phyloP scores from a whole-genome alignment of 2,888 invertebrate genomes.

The Physocephala rufipes region DNA sequence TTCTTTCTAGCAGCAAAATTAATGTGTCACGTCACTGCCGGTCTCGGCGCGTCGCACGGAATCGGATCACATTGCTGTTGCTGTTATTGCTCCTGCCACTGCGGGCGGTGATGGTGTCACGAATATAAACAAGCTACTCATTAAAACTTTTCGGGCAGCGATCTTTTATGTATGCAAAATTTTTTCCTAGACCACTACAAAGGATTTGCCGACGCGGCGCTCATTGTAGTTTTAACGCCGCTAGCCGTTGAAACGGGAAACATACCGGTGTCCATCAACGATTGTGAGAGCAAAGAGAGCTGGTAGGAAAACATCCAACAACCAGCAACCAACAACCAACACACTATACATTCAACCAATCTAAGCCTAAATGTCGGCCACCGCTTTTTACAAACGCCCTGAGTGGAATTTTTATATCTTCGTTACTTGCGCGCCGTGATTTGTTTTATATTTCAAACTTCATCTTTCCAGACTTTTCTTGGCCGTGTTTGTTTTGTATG shows the following conservation, averaged over 20 bases:
- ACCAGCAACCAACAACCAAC: background rate
- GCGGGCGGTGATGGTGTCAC: background rate
- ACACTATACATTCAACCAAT: background rate
- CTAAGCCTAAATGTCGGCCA: slow-evolving; percentile 6
- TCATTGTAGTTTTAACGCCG: no score
- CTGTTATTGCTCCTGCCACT: background rate
- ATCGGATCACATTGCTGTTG: slow-evolving; percentile 12
- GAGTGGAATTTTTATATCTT: slow-evolving; percentile 22
- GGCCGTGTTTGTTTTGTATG: background rate
- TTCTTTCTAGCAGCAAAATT: slow-evolving; percentile 40
- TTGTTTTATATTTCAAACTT: background rate
- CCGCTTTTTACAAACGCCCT: background rate
- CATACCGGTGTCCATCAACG: background rate
- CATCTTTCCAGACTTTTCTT: background rate
- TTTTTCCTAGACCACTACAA: background rate
- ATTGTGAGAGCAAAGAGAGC: no score
- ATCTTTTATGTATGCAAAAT: slow-evolving; percentile 16
- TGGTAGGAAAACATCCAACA: no score
- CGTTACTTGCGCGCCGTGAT: background rate
- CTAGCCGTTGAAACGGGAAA: background rate
- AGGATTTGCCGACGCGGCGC: no score
- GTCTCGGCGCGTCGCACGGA: slow-evolving; percentile 30
- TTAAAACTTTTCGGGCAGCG: background rate
- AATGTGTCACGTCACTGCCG: slow-evolving; percentile 41
- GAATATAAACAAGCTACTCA: slow-evolving; percentile 9